phyloP scores from a whole-genome alignment of 1,140 invertebrate species.

The Vanessa tameamea region DNA sequence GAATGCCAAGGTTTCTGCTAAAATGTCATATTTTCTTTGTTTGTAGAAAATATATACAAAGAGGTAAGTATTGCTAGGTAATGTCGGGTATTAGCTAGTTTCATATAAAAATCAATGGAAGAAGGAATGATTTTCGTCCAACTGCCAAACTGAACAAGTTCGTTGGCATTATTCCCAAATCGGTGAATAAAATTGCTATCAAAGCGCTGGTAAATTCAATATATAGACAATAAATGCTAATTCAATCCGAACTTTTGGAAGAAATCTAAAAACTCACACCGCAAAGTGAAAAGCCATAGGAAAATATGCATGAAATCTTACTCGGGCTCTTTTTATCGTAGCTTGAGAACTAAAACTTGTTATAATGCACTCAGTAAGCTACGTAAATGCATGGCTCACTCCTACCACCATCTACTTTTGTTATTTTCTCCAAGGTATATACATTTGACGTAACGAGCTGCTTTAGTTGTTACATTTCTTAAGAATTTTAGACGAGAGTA shows the following conservation, averaged over 20 bases:
- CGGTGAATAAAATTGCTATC: constrained; percentile 53
- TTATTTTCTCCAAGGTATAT: constrained; percentile 23
- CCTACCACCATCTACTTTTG: constrained; percentile 21
- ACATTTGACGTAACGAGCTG: constrained; percentile 31
- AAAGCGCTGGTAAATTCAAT: constrained; percentile 52
- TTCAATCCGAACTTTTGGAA: constrained; percentile 54
- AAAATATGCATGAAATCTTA: constrained; percentile 43
- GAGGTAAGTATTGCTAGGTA: too few relatives aligned
- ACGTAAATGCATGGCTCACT: constrained; percentile 28
- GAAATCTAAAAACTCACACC: constrained; percentile 53
- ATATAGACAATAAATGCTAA: constrained; percentile 63
- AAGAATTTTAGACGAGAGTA: constrained; percentile 8
- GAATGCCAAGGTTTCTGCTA: too few relatives aligned
- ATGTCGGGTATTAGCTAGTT: too few relatives aligned
- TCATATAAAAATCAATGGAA: too few relatives aligned
- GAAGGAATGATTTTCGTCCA: neutral
- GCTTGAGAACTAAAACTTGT: constrained; percentile 32
- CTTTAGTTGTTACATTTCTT: constrained; percentile 30
- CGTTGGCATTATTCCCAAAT: constrained; percentile 42
- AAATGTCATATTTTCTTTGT: too few relatives aligned
- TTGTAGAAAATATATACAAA: too few relatives aligned
- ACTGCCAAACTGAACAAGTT: constrained; percentile 36
- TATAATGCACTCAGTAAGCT: constrained; percentile 39
- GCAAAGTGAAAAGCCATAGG: constrained; percentile 45
- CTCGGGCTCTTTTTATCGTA: constrained; percentile 32